Conservation (phyloP, 2,888 invertebrate genomes). For the Aphodius granarius region DNA sequence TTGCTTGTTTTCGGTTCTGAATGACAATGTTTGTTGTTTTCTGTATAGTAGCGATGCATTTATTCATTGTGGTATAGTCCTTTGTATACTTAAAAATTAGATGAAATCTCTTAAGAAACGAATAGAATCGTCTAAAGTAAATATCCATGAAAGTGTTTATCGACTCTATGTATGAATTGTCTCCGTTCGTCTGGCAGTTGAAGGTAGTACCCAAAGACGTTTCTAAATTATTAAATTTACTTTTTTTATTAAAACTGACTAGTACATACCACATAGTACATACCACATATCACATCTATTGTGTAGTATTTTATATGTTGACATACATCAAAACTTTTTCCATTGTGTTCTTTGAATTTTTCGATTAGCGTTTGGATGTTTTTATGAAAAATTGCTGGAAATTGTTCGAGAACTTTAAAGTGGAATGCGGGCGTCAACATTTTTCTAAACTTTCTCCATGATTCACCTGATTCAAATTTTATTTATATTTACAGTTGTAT, state of each 20-base stretch:
- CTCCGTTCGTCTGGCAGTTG: constrained; percentile 28
- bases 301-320: constrained; percentile 52
- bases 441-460: constrained; percentile 54
- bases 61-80: constrained; percentile 28
- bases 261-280: too few species aligned
- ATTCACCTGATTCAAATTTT: constrained; percentile 46
- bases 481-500: neutral
- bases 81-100: constrained; percentile 30
- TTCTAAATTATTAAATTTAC: too few species aligned
- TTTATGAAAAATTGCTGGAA: constrained; percentile 48
- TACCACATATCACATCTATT: constrained; percentile 52
- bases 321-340: constrained; percentile 51
- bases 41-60: constrained; percentile 30
- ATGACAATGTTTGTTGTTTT: constrained; percentile 30
- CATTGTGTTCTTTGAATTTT: constrained; percentile 26
- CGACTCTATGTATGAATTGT: constrained; percentile 31
- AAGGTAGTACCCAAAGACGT: constrained; percentile 34
- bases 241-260: too few species aligned
- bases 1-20: constrained; percentile 24
- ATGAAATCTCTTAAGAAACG: constrained; percentile 31
- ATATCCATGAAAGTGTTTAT: constrained; percentile 30
- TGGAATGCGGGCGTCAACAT: constrained; percentile 55
- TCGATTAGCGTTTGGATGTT: constrained; percentile 54
- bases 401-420: constrained; percentile 52
- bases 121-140: constrained; percentile 33